Percentiles rank a stretch among this genome's conserved stretches.
phyloP scores from a whole-genome alignment of 2,113 vertebrate species.

The Coturnix japonica region DNA sequence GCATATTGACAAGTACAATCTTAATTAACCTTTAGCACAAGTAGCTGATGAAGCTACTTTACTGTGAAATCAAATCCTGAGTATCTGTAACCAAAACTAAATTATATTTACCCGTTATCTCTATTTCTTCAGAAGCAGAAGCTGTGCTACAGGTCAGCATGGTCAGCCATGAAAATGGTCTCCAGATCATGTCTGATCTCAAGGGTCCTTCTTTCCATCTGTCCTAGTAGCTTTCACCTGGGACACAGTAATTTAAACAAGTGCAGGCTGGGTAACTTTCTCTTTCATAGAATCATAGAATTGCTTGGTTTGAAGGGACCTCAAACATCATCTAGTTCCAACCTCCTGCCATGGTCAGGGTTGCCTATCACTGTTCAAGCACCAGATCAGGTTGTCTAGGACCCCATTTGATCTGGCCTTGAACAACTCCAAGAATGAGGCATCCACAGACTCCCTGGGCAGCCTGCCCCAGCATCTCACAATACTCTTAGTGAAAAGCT shows the following conservation, averaged over 20 bases:
- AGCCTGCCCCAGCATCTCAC: too few relatives aligned
- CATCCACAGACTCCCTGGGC: too few relatives aligned
- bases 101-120: background rate
- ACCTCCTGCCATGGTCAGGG: too few relatives aligned
- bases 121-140: background rate
- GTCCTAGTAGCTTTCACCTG: background rate
- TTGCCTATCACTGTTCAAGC: too few relatives aligned
- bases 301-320: too few relatives aligned
- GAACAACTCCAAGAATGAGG: too few relatives aligned
- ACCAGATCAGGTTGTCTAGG: too few relatives aligned
- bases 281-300: background rate
- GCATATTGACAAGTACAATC: conserved; percentile 9
- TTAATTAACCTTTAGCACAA: conserved; percentile 50
- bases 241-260: background rate
- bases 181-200: background rate
- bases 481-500: too few relatives aligned
- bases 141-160: background rate
- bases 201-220: background rate
- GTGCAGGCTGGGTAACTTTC: background rate
- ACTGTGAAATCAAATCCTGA: background rate
- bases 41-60: conserved; percentile 22
- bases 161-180: background rate
- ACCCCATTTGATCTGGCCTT: too few relatives aligned
- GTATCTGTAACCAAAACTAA: background rate
- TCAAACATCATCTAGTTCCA: too few relatives aligned